Conservation (phyloP, 2,113 vertebrate genomes). For the Callipepla californica region DNA sequence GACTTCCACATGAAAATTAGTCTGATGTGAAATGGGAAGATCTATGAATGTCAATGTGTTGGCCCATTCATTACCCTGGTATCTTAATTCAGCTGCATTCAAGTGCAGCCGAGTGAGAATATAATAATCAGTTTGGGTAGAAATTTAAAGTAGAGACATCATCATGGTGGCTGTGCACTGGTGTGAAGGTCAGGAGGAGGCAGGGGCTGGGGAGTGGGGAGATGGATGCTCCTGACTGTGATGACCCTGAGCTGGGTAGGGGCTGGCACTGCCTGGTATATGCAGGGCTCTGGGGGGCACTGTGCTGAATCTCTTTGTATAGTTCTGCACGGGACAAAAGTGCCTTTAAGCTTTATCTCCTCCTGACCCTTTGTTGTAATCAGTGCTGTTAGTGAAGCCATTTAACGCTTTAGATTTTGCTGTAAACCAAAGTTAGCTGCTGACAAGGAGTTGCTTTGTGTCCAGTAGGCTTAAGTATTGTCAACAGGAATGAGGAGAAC, state of each 20-base stretch:
- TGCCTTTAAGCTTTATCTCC: neutral
- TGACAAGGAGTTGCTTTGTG: neutral
- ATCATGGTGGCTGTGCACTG: conserved; percentile 1
- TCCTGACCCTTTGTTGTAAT: neutral
- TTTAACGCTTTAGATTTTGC: neutral
- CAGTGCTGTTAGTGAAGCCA: neutral
- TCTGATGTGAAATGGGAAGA: conserved; percentile 43
- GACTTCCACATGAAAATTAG: conserved; percentile 63
- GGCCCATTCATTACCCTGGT: conserved; percentile 68
- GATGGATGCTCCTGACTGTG: neutral
- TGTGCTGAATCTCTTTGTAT: neutral
- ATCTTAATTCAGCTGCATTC: conserved; percentile 73
- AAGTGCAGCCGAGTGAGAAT: conserved; percentile 68
- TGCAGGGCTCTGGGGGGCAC: neutral
- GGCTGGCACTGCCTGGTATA: rapidly evolving
- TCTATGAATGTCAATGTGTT: conserved; percentile 61
- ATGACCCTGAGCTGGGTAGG: rapidly evolving
- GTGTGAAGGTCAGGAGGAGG: conserved; percentile 46
- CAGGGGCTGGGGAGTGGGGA: conserved; percentile 29
- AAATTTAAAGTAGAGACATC: conserved; percentile 61
- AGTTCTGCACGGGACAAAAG: neutral
- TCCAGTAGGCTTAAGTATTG: neutral
- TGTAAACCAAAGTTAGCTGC: neutral
- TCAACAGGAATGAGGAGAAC: rapidly evolving
- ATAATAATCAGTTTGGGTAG: conserved; percentile 65